Percentiles rank a stretch among this genome's conserved stretches.
Conservation (phyloP, 2,797 vertebrate genomes). For the Sitta carolinensis region DNA sequence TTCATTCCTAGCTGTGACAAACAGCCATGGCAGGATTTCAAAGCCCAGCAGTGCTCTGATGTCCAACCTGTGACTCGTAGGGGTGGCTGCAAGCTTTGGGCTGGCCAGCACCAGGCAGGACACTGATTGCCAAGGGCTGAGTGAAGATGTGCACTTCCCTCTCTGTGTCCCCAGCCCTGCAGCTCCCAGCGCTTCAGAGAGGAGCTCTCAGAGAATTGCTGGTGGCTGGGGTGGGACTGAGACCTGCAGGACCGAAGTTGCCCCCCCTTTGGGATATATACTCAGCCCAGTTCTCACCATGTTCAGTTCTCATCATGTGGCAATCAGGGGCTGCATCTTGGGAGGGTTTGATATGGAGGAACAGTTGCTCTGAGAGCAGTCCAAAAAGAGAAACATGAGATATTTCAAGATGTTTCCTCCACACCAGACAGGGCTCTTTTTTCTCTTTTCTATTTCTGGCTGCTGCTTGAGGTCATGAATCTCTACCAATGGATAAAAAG, state of each 20-base stretch:
- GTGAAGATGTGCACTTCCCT: not conserved
- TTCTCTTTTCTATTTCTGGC: constrained; percentile 20
- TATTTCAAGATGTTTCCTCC: not conserved
- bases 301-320: accelerated
- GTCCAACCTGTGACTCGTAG: not conserved
- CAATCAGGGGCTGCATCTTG: not conserved
- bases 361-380: not conserved
- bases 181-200: not conserved
- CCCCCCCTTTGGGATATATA: not conserved
- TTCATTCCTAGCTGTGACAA: not conserved
- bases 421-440: not conserved
- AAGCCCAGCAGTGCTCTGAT: accelerated
- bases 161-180: not conserved
- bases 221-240: not conserved
- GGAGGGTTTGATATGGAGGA: not conserved
- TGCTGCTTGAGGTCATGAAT: constrained; percentile 47
- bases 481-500: not conserved
- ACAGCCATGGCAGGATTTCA: not conserved
- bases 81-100: not conserved
- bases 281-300: accelerated
- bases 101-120: not conserved
- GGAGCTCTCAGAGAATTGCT: not conserved
- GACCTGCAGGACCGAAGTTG: not conserved
- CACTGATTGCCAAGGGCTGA: not conserved
- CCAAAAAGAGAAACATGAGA: not conserved